Evolutionary conservation across 2,113 vertebrate species (phyloP), one percentile per base, ranked within the genome.

Genomic region (Periophthalmus modestus): DNA sequence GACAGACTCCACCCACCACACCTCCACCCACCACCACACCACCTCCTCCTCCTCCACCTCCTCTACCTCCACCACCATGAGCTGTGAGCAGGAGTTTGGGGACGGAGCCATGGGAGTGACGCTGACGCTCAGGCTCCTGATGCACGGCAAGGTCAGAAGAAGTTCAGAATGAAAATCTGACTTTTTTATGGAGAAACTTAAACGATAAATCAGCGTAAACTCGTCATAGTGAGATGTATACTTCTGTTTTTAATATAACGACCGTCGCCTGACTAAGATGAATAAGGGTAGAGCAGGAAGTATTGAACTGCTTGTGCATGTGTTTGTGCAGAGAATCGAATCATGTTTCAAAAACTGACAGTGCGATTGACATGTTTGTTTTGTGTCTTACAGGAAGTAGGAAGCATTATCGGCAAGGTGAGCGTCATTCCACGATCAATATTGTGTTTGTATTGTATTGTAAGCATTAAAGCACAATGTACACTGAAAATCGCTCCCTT

Each of bases 81-180:
- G 91, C 90, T 91, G 92, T 78, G 91, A 93, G 46, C 91, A 91
- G 82, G 91, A 94, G 83, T 93, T 95, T 6, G 95, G 95, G 86
- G 95, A 96, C 65, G 94, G 95, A 0, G 95, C 95, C 82, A 93
- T 96, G 90, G 96, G 95, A 79, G 96, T 98, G 89, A 98, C 96
- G 18, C 95, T 98, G 68, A 98, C 96, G 0, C 94, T 98, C 68
- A 93, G 97, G 80, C 95, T 98, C 87, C 95, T 98, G 83, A 98
- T 98, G 97, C 96, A 98, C 0, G 96, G 97, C 66, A 98, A 98
- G 96, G 97, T 96, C 92, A 87, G 74, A 1, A 18, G 0, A 24
- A 13, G 5, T 28, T 12, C n/a, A n/a, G n/a, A n/a, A n/a, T n/a
- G n/a, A n/a, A n/a, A n/a, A n/a, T n/a, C n/a, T n/a, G n/a, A n/a